These are phyloP conservation scores for Globodera rostochiensis DNA, from an alignment of 1,140 invertebrate genomes.

Conservation along the genomic window DNA sequence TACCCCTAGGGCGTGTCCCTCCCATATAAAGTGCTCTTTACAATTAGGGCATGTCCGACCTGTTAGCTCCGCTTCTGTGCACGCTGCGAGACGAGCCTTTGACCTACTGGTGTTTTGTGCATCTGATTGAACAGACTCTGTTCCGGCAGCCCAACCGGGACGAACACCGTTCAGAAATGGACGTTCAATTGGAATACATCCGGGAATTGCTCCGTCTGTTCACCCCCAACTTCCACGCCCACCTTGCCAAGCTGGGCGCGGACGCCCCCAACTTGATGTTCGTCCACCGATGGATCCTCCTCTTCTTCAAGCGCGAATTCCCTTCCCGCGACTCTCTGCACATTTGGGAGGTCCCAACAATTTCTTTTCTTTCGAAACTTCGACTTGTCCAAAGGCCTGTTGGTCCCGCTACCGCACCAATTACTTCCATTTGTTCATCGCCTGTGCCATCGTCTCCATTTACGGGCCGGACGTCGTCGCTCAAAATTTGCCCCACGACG, in stretches of 20 bases:
- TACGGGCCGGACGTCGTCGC: conserved; percentile 85
- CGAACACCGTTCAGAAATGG: conserved; percentile 77
- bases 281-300: conserved; percentile 87
- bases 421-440: conserved; percentile 88
- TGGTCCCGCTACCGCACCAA: conserved; percentile 90
- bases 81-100: conserved; percentile 85
- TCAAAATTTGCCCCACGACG: conserved; percentile 83
- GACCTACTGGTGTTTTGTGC: conserved; percentile 90
- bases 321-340: conserved; percentile 77
- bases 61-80: conserved; percentile 81
- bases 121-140: conserved; percentile 83
- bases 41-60: conserved; percentile 80
- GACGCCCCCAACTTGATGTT: conserved; percentile 87
- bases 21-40: too few relatives aligned
- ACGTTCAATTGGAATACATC: conserved; percentile 84
- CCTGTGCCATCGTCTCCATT: conserved; percentile 83
- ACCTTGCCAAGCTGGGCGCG: conserved; percentile 71
- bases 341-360: conserved; percentile 77
- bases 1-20: too few relatives aligned
- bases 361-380: conserved; percentile 74
- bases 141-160: conserved; percentile 90
- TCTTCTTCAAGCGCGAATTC: conserved; percentile 85
- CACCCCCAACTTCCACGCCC: conserved; percentile 77
- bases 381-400: conserved; percentile 77
- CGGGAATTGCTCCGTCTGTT: conserved; percentile 83